Evolutionary conservation across 2,113 vertebrate genomes (phyloP).

Genomic region (Gavialis gangeticus): DNA sequence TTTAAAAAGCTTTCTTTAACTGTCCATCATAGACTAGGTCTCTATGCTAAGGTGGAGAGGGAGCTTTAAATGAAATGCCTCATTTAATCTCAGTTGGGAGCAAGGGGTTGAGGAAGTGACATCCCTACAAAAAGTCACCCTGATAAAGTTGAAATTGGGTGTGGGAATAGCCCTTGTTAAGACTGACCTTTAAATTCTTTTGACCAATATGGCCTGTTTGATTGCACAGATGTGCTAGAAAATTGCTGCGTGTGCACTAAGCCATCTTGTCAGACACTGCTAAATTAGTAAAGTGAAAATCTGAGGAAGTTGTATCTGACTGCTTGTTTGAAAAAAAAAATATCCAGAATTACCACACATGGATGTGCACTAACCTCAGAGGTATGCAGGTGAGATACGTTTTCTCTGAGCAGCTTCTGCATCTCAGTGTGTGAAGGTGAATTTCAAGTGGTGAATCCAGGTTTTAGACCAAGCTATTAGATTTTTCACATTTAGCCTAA

Average conservation of each 20-base stretch:
- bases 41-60: background rate
- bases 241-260: background rate
- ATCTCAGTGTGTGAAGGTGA: background rate
- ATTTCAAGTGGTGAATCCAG: background rate
- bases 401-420: background rate
- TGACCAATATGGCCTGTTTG: no score
- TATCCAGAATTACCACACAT: background rate
- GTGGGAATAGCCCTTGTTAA: no score
- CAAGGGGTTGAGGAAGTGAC: background rate
- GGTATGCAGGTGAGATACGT: background rate
- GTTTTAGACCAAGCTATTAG: background rate
- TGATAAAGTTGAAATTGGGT: no score
- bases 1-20: background rate
- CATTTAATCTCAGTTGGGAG: background rate
- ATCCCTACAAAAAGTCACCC: no score
- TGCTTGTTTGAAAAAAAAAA: no score
- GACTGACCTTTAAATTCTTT: no score
- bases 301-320: background rate
- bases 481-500: background rate
- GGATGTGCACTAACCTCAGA: background rate
- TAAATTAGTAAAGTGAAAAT: background rate
- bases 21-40: background rate
- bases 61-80: background rate
- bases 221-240: background rate
- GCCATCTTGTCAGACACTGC: background rate